A percentile compares a stretch with the other conserved stretches of the same genome.
Evolutionary conservation across 2,113 vertebrate genomes (phyloP).

Genomic region (Ornithorhynchus anatinus): DNA sequence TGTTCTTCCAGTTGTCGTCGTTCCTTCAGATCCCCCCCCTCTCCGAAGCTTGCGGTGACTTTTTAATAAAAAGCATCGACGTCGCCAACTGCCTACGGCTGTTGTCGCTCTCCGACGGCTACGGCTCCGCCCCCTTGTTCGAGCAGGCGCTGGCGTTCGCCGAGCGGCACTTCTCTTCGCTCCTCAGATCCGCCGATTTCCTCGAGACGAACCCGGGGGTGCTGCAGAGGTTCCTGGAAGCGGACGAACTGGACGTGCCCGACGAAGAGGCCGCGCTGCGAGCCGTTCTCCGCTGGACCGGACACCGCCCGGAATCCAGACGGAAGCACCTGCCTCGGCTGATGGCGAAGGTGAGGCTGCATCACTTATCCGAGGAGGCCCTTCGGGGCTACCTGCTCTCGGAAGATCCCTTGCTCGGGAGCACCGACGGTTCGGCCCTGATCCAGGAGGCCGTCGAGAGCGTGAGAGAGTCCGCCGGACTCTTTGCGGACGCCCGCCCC

Average conservation of each 20-base stretch:
- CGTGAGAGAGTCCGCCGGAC: slow-evolving; percentile 76
- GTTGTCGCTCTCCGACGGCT: slow-evolving; percentile 88
- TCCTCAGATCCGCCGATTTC: slow-evolving; percentile 86
- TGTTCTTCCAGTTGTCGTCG: slow-evolving; percentile 93
- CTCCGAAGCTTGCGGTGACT: slow-evolving; percentile 92
- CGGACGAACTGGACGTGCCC: slow-evolving; percentile 82
- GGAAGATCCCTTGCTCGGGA: slow-evolving; percentile 74
- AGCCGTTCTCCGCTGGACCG: slow-evolving; percentile 85
- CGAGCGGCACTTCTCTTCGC: slow-evolving; percentile 80
- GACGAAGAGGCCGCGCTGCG: slow-evolving; percentile 86
- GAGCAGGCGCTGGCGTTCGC: slow-evolving; percentile 83
- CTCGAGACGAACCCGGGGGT: slow-evolving; percentile 87
- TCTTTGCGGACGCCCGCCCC: slow-evolving; percentile 88
- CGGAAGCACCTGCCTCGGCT: slow-evolving; percentile 77
- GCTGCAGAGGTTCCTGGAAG: slow-evolving; percentile 82
- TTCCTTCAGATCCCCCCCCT: slow-evolving; percentile 93
- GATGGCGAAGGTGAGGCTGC: slow-evolving; percentile 84
- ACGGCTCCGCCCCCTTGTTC: slow-evolving; percentile 84
- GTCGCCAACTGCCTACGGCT: slow-evolving; percentile 90
- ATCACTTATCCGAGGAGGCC: slow-evolving; percentile 83
- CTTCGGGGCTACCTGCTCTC: slow-evolving; percentile 73
- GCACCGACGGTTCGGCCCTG: slow-evolving; percentile 71
- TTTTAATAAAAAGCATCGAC: slow-evolving; percentile 88
- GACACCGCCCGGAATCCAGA: slow-evolving; percentile 76
- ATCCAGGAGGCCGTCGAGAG: slow-evolving; percentile 75